These are phyloP conservation scores for Cygnus olor DNA, from an alignment of 2,797 vertebrate genomes.

Conservation along the genomic window DNA sequence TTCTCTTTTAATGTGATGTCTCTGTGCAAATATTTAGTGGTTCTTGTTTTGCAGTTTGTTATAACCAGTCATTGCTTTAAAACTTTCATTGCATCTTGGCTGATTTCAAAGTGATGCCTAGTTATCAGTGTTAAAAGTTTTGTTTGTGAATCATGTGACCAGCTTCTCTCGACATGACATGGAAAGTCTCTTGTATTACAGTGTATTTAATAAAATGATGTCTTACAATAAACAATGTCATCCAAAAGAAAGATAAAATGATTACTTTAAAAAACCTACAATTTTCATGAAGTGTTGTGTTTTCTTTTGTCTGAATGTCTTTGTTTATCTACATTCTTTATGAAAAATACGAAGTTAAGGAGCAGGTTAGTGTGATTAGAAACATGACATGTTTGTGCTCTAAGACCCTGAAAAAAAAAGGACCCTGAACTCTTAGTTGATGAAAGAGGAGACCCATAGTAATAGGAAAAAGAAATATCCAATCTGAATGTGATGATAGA, in stretches of 20 bases:
- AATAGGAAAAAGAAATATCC: background rate
- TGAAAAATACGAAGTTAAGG: background rate
- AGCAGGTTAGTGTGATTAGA: background rate
- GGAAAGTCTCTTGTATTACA: conserved; percentile 92
- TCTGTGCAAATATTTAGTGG: conserved; percentile 86
- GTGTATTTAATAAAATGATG: conserved; percentile 96
- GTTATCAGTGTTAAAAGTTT: conserved; percentile 83
- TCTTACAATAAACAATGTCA: conserved; percentile 85
- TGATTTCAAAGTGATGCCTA: conserved; percentile 84
- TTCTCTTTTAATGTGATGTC: conserved; percentile 80
- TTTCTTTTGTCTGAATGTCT: background rate
- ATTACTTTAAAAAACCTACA: conserved; percentile 54
- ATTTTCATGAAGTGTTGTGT: background rate
- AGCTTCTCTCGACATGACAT: conserved; percentile 92
- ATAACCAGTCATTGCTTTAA: conserved; percentile 86
- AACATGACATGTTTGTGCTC: background rate
- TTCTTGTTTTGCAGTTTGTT: conserved; percentile 87
- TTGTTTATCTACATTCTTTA: background rate
- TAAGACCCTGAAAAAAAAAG: background rate
- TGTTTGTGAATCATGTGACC: conserved; percentile 93
- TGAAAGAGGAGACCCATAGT: background rate
- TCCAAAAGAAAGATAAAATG: conserved; percentile 73
- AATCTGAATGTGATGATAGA: background rate
- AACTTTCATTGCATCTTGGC: conserved; percentile 82
- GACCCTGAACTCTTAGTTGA: rapidly evolving